Conservation (phyloP, 2,888 invertebrate species). For the Axea sp. region DNA sequence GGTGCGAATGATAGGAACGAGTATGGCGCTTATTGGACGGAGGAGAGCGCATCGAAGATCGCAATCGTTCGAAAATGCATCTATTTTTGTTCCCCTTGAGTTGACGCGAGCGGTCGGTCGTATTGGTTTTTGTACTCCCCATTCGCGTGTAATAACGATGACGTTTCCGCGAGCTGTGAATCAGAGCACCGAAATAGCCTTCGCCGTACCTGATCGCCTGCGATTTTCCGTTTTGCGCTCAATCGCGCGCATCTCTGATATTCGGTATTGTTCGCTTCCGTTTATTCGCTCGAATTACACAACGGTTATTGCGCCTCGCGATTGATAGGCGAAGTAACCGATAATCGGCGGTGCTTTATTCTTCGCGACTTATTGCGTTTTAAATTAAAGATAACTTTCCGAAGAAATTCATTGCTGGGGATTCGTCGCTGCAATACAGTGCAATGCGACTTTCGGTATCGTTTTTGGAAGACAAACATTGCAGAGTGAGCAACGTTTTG, state of each 20-base stretch:
- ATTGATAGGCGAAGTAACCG: constrained; percentile 3
- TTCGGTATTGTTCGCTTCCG: not conserved
- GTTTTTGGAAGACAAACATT: too few species aligned
- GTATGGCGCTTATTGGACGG: constrained; percentile 1
- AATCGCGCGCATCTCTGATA: constrained; percentile 19
- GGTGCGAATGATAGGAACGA: not conserved
- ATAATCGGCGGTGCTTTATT: too few species aligned
- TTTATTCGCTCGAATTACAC: constrained; percentile 2
- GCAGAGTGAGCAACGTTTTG: too few species aligned
- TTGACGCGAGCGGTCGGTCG: constrained; percentile 32
- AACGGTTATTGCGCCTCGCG: constrained; percentile 6
- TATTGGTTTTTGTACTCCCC: constrained; percentile 39
- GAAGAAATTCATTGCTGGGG: too few species aligned
- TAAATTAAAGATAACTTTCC: too few species aligned
- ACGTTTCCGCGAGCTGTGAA: constrained; percentile 52
- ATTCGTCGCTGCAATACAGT: too few species aligned
- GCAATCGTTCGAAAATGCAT: constrained; percentile 37
- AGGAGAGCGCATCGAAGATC: constrained; percentile 12
- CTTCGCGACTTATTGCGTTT: too few species aligned
- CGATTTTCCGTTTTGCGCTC: constrained; percentile 43
- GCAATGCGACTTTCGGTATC: too few species aligned
- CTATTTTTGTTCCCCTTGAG: constrained; percentile 58
- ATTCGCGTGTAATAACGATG: constrained; percentile 54
- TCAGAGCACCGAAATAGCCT: constrained; percentile 61
- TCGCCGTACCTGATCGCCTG: constrained; percentile 26